Conservation (phyloP, 1,140 invertebrate species). For the Drosophila insularis region DNA sequence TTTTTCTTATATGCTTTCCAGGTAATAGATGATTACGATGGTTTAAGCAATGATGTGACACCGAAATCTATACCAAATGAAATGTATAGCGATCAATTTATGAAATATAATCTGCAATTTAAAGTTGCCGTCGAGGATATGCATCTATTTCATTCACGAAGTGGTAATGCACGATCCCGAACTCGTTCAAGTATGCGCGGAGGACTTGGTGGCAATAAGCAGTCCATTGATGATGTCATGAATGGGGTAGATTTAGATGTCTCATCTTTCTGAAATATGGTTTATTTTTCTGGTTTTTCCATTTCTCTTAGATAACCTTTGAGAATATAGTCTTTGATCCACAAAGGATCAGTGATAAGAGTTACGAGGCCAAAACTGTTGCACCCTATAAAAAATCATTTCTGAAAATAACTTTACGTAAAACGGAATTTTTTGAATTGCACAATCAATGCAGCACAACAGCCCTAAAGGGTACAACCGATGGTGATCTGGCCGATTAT, state of each 20-base stretch:
- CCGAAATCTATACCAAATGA: constrained; percentile 38
- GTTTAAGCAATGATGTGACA: constrained; percentile 49
- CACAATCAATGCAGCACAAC: constrained; percentile 86
- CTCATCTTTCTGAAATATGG: neutral
- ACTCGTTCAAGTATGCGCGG: constrained; percentile 54
- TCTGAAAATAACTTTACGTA: constrained; percentile 85
- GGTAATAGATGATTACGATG: constrained; percentile 40
- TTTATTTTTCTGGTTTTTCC: neutral
- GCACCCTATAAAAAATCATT: constrained; percentile 50
- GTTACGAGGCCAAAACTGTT: neutral
- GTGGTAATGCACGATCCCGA: constrained; percentile 3
- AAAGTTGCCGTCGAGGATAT: constrained; percentile 25
- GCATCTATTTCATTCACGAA: neutral
- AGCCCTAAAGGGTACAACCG: constrained; percentile 84
- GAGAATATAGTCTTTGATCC: constrained; percentile 57
- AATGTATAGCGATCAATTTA: constrained; percentile 27
- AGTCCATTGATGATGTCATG: constrained; percentile 67
- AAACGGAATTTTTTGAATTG: constrained; percentile 86
- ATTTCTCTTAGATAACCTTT: constrained; percentile 34
- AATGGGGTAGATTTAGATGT: too few relatives aligned
- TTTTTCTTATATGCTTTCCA: neutral
- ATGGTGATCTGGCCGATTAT: constrained; percentile 84
- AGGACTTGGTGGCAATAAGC: constrained; percentile 59
- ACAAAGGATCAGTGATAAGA: neutral
- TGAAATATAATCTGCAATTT: constrained; percentile 37